Evolutionary conservation across 2,797 vertebrate genomes (phyloP).

Genomic region (Sandelia bainsii): DNA sequence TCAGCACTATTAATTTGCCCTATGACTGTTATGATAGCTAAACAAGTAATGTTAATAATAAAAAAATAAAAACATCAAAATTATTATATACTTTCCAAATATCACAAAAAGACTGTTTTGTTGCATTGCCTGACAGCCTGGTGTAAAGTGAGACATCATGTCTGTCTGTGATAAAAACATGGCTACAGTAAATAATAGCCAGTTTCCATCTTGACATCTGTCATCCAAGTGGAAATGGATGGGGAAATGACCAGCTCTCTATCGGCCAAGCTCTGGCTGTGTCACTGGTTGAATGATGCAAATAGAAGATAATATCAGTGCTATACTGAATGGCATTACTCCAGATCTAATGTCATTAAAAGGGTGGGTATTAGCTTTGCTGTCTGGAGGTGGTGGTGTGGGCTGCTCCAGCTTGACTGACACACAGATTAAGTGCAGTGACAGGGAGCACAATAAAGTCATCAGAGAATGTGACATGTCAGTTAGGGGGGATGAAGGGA

Average conservation of each 20-base stretch:
- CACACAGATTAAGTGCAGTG: slow-evolving; percentile 93
- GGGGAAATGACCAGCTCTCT: slow-evolving; percentile 86
- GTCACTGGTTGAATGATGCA: slow-evolving; percentile 86
- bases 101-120: slow-evolving; percentile 61
- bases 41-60: neutral
- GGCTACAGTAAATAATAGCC: slow-evolving; percentile 82
- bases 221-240: slow-evolving; percentile 83
- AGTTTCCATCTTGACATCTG: slow-evolving; percentile 86
- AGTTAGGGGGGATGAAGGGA: slow-evolving; percentile 89
- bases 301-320: slow-evolving; percentile 88
- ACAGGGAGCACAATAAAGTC: slow-evolving; percentile 93
- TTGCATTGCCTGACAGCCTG: slow-evolving; percentile 68
- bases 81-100: slow-evolving; percentile 42
- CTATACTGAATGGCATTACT: slow-evolving; percentile 88
- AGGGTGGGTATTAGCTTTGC: slow-evolving; percentile 87
- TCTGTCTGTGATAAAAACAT: slow-evolving; percentile 85
- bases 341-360: slow-evolving; percentile 89
- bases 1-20: slow-evolving; percentile 1
- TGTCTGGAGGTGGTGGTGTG: slow-evolving; percentile 79
- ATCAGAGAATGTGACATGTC: slow-evolving; percentile 94
- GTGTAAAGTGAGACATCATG: slow-evolving; percentile 87
- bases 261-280: slow-evolving; percentile 73
- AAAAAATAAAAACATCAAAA: slow-evolving; percentile 27
- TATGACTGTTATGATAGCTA: slow-evolving; percentile 1
- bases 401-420: slow-evolving; percentile 85